phyloP scores from a whole-genome alignment of 1,140 invertebrate species.

The Euglossa dilemma region DNA sequence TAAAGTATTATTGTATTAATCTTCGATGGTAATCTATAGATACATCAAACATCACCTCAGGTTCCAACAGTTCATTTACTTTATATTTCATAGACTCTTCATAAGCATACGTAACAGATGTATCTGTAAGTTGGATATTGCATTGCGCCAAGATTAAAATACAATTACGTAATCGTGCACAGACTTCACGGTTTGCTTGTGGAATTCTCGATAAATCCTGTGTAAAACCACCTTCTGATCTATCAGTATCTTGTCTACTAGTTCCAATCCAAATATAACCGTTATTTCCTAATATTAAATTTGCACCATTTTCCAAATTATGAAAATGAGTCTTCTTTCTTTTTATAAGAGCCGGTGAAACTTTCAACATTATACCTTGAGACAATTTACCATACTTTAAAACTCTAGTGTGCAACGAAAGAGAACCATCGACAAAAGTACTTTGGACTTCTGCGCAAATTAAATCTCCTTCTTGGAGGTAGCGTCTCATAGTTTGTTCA shows the following conservation, averaged over 20 bases:
- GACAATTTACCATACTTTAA: conserved; percentile 97
- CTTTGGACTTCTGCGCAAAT: conserved; percentile 99
- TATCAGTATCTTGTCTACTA: conserved; percentile 84
- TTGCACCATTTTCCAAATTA: conserved; percentile 94
- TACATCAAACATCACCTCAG: conserved; percentile 92
- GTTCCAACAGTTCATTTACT: conserved; percentile 90
- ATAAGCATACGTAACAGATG: conserved; percentile 94
- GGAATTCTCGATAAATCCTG: conserved; percentile 90
- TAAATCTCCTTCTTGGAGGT: conserved; percentile 97
- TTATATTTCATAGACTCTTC: conserved; percentile 94
- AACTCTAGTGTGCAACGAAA: conserved; percentile 97
- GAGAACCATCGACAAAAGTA: conserved; percentile 93
- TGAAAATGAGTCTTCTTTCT: conserved; percentile 98
- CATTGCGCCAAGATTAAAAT: conserved; percentile 92
- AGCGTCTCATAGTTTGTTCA: conserved; percentile 98
- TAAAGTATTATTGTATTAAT: conserved; percentile 71
- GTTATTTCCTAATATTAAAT: conserved; percentile 97
- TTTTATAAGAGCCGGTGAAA: conserved; percentile 96
- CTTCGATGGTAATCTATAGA: conserved; percentile 87
- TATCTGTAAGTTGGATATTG: conserved; percentile 95
- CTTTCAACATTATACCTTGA: conserved; percentile 95
- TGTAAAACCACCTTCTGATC: conserved; percentile 90
- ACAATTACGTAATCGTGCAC: conserved; percentile 94
- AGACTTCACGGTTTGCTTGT: conserved; percentile 89
- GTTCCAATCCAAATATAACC: conserved; percentile 98